Conservation (phyloP, 2,797 vertebrate species). For the Ptychobarbus kaznakovi region DNA sequence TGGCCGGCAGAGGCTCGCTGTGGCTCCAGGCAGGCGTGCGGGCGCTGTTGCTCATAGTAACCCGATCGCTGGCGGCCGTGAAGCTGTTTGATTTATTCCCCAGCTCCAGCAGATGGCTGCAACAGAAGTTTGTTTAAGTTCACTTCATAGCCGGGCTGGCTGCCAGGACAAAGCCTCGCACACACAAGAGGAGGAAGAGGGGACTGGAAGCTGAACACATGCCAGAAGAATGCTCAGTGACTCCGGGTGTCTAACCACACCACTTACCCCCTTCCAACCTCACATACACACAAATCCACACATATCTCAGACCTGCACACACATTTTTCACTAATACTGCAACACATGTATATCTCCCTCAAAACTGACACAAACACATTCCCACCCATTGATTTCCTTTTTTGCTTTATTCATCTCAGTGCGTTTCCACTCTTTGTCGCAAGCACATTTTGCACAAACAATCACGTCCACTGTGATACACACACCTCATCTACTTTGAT, state of each 20-base stretch:
- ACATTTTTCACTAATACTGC: slow-evolving; percentile 52
- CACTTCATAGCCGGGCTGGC: slow-evolving; percentile 91
- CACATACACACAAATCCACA: slow-evolving; percentile 60
- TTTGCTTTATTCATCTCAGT: not conserved
- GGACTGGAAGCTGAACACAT: slow-evolving; percentile 70
- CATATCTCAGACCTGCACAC: slow-evolving; percentile 55
- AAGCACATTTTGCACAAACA: not conserved
- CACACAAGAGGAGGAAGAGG: slow-evolving; percentile 39
- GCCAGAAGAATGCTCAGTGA: slow-evolving; percentile 94
- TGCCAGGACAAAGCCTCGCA: slow-evolving; percentile 85
- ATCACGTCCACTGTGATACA: not conserved
- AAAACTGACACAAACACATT: slow-evolving; percentile 15
- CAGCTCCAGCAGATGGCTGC: slow-evolving; percentile 98
- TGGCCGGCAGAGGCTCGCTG: slow-evolving; percentile 87
- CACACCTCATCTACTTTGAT: slow-evolving; percentile 39
- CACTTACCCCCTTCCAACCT: slow-evolving; percentile 68
- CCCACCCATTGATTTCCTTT: slow-evolving; percentile 12
- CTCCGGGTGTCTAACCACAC: slow-evolving; percentile 86
- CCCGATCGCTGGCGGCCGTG: slow-evolving; percentile 84
- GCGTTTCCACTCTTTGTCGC: not conserved
- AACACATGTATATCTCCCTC: not conserved
- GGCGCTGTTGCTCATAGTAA: slow-evolving; percentile 86
- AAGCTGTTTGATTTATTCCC: slow-evolving; percentile 99
- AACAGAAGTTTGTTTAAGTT: slow-evolving; percentile 99
- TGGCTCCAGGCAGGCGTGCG: slow-evolving; percentile 94